These are phyloP conservation scores for Mus caroli DNA, from an alignment of 2,797 vertebrate species.

Conservation along the genomic window DNA sequence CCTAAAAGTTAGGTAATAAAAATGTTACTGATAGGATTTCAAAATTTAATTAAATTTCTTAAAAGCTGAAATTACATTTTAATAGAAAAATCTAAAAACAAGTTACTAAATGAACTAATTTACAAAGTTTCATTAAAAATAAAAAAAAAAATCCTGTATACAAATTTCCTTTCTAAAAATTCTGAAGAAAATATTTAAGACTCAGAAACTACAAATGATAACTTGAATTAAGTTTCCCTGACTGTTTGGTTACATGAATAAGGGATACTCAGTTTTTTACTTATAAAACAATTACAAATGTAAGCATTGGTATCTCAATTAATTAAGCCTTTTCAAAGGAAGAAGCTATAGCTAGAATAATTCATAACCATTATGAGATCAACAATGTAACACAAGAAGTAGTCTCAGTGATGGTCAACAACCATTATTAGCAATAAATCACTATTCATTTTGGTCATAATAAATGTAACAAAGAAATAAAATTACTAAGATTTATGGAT, in stretches of 20 bases:
- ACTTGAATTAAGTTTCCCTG: slow-evolving; percentile 59
- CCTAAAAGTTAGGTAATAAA: slow-evolving; percentile 43
- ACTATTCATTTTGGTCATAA: slow-evolving; percentile 12
- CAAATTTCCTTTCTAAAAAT: slow-evolving; percentile 39
- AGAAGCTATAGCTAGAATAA: slow-evolving; percentile 50
- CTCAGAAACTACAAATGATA: slow-evolving; percentile 32
- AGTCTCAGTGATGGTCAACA: slow-evolving; percentile 35
- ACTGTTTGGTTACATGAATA: slow-evolving; percentile 20
- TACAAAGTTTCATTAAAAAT: slow-evolving; percentile 17
- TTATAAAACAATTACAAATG: slow-evolving; percentile 23
- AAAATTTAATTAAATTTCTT: slow-evolving; percentile 52
- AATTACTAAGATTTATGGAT: background rate
- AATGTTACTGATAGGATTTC: slow-evolving; percentile 3
- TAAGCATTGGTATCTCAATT: slow-evolving; percentile 4
- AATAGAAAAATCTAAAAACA: slow-evolving; percentile 51
- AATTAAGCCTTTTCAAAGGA: slow-evolving; percentile 5
- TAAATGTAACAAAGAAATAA: slow-evolving; percentile 1
- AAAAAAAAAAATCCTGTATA: slow-evolving; percentile 24
- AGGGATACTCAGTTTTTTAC: slow-evolving; percentile 26
- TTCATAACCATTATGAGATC: slow-evolving; percentile 38
- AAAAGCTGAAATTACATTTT: slow-evolving; percentile 26
- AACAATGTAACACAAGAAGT: slow-evolving; percentile 45
- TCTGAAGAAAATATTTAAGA: slow-evolving; percentile 37
- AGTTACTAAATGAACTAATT: slow-evolving; percentile 41
- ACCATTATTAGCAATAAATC: background rate